Evolutionary conservation across 2,113 vertebrate species (phyloP).

Genomic region (Phyllopteryx taeniolatus): DNA sequence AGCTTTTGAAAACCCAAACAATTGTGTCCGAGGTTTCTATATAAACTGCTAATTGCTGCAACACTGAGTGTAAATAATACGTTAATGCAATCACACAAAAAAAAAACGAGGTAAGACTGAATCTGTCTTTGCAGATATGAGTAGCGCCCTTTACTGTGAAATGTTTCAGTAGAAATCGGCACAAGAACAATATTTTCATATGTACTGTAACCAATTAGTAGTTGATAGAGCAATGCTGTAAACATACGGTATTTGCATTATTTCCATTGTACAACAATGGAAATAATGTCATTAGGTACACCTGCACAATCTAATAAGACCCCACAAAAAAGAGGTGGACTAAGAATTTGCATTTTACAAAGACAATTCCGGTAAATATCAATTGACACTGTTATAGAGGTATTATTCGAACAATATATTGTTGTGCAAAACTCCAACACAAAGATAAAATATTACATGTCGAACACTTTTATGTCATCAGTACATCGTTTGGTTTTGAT

Average conservation of each 20-base stretch:
- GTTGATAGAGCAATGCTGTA: conserved; percentile 16
- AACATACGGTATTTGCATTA: conserved; percentile 17
- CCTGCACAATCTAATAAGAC: background rate
- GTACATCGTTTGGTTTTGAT: background rate
- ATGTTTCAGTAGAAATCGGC: conserved; percentile 19
- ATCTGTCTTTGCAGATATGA: conserved; percentile 30
- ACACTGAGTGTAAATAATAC: conserved; percentile 33
- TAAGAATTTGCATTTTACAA: background rate
- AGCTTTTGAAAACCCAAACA: conserved; percentile 36
- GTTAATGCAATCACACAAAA: conserved; percentile 15
- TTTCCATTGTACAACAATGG: background rate
- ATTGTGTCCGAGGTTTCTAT: conserved; percentile 41
- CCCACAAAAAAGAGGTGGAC: background rate
- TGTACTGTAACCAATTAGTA: conserved; percentile 26
- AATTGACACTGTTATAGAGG: too few species aligned
- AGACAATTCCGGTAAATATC: too few species aligned
- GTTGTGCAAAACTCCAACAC: background rate
- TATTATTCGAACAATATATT: too few species aligned
- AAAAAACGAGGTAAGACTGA: conserved; percentile 35
- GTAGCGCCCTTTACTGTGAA: conserved; percentile 36
- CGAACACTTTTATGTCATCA: too few species aligned
- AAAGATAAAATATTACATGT: background rate
- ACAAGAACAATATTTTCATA: conserved; percentile 13
- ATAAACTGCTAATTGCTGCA: conserved; percentile 32
- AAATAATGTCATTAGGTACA: background rate